Evolutionary conservation across 2,797 vertebrate genomes (phyloP).

Genomic region (Xerus rutilus): DNA sequence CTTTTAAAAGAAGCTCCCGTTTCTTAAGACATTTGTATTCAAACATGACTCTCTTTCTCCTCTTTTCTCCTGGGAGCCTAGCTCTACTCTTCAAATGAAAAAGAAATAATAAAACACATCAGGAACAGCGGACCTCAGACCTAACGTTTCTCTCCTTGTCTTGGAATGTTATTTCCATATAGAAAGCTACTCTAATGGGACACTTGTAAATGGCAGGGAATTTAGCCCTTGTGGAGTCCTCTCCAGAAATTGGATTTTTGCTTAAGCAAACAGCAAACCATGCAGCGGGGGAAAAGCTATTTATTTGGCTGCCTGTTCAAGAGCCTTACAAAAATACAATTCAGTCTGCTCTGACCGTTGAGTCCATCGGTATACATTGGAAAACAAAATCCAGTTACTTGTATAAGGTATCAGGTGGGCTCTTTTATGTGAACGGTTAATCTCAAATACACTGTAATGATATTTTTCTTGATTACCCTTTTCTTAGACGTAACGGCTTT

Average conservation of each 20-base stretch:
- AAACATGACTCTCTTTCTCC: constrained; percentile 81
- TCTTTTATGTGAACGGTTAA: constrained; percentile 73
- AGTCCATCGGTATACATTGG: constrained; percentile 77
- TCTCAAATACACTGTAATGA: constrained; percentile 76
- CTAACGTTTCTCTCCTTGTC: constrained; percentile 86
- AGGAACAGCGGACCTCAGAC: constrained; percentile 87
- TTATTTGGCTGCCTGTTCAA: constrained; percentile 88
- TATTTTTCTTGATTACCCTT: constrained; percentile 79
- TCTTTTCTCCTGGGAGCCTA: constrained; percentile 85
- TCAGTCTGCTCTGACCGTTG: constrained; percentile 75
- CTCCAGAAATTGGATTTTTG: constrained; percentile 92
- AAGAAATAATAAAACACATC: constrained; percentile 89
- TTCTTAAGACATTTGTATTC: constrained; percentile 89
- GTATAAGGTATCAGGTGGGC: constrained; percentile 58
- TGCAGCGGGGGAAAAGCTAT: constrained; percentile 87
- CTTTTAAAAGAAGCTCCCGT: constrained; percentile 85
- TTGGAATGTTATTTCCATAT: constrained; percentile 90
- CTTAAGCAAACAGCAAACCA: constrained; percentile 89
- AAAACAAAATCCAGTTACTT: constrained; percentile 78
- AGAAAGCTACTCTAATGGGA: constrained; percentile 89
- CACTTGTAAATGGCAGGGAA: constrained; percentile 89
- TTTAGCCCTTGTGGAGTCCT: constrained; percentile 88
- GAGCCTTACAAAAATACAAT: constrained; percentile 86
- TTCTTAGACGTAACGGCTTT: constrained; percentile 52
- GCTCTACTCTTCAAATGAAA: constrained; percentile 87